These are phyloP conservation scores for Octomys mimax DNA, from an alignment of 2,797 vertebrate genomes.

Conservation along the genomic window DNA sequence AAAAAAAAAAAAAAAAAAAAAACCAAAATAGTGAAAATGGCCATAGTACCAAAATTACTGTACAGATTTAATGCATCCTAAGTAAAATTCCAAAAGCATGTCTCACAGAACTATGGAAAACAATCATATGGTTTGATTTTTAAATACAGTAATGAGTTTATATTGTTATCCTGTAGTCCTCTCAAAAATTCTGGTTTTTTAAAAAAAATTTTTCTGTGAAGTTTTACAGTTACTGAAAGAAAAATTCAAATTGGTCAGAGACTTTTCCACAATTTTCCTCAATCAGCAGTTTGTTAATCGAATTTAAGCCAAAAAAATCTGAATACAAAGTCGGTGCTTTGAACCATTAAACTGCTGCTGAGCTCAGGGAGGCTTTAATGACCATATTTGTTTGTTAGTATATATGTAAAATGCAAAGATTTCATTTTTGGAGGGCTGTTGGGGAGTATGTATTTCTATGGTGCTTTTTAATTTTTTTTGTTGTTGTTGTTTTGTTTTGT, in stretches of 20 bases:
- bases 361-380: not conserved
- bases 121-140: not conserved
- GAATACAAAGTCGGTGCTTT: not conserved
- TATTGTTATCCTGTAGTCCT: constrained; percentile 6
- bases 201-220: not conserved
- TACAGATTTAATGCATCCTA: no score
- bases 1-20: no score
- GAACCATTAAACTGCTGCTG: not conserved
- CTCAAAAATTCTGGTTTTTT: not conserved
- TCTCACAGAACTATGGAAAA: no score
- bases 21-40: no score
- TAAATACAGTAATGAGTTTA: not conserved
- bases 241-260: not conserved
- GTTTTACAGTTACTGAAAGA: constrained; percentile 59
- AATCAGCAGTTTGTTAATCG: not conserved
- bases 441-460: not conserved
- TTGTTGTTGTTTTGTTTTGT: no score
- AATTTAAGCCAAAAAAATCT: not conserved
- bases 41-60: no score
- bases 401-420: not conserved
- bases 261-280: constrained; percentile 3
- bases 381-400: not conserved
- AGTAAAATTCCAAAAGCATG: no score
- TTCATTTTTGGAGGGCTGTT: not conserved
- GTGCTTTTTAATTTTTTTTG: constrained; percentile 54